Evolutionary conservation across 2,113 vertebrate genomes (phyloP).

Genomic region (Neolamprologus hecqui): DNA sequence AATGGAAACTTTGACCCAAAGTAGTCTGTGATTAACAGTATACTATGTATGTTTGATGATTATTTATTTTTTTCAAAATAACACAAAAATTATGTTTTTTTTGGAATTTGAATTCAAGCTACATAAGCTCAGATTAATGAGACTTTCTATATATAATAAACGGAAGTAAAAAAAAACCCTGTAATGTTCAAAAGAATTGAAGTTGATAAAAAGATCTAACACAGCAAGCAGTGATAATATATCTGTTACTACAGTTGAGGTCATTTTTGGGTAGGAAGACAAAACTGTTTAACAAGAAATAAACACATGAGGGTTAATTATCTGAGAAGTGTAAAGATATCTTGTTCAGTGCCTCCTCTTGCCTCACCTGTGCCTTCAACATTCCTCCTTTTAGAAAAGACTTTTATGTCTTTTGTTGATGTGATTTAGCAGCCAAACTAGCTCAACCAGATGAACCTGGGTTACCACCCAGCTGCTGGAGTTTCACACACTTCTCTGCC

Average conservation of each 20-base stretch:
- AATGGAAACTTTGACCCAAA: not conserved
- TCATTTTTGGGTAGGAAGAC: not conserved
- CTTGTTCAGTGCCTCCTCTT: rapidly evolving
- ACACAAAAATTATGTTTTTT: rapidly evolving
- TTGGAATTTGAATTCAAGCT: not conserved
- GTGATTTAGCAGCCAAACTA: not conserved
- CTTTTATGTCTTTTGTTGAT: not conserved
- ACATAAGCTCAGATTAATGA: not conserved
- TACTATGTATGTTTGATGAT: not conserved
- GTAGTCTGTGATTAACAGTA: not conserved
- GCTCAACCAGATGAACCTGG: not conserved
- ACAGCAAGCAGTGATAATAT: not conserved
- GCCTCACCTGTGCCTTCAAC: not conserved
- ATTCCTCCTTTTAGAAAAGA: not conserved
- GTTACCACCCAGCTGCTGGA: not conserved
- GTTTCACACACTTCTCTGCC: not conserved
- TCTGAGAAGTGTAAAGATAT: not conserved
- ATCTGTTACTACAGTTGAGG: not conserved
- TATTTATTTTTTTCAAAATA: rapidly evolving
- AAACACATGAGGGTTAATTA: not conserved
- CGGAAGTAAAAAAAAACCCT: rapidly evolving
- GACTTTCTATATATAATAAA: not conserved
- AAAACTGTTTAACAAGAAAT: not conserved
- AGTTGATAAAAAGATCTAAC: not conserved
- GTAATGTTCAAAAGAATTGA: not conserved